These are phyloP conservation scores for Corydoras maculifer DNA, from an alignment of 2,113 vertebrate species.

Conservation along the genomic window DNA sequence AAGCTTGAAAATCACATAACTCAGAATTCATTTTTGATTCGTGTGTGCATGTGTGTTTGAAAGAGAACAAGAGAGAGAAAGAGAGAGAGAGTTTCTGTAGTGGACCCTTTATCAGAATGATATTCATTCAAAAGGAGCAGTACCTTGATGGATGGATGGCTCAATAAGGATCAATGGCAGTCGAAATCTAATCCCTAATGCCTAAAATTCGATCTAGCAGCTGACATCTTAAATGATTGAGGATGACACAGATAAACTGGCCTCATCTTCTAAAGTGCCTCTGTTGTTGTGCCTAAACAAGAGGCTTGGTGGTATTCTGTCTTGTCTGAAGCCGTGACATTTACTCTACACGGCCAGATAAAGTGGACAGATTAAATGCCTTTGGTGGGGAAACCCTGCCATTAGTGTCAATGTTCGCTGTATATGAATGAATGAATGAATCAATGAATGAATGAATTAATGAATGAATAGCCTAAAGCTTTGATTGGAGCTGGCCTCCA, in stretches of 20 bases:
- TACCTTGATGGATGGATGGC: constrained; percentile 38
- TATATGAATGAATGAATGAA: constrained; percentile 37
- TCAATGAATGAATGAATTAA: constrained; percentile 38
- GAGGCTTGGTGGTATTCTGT: constrained; percentile 37
- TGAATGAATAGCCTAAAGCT: constrained; percentile 32
- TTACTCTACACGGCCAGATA: constrained; percentile 57
- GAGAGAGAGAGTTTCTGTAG: not conserved
- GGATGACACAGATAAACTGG: constrained; percentile 45
- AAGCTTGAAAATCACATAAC: too few relatives aligned
- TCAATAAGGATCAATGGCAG: constrained; percentile 47
- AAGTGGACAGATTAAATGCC: constrained; percentile 57
- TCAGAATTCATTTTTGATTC: too few relatives aligned
- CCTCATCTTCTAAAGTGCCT: constrained; percentile 45
- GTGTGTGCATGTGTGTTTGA: not conserved
- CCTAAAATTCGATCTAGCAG: constrained; percentile 35
- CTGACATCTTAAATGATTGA: constrained; percentile 41
- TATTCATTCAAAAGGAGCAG: constrained; percentile 26
- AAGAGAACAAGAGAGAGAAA: constrained; percentile 1
- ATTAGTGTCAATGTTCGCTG: constrained; percentile 43
- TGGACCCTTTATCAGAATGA: constrained; percentile 23
- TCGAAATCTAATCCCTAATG: constrained; percentile 48
- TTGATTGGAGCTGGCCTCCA: not conserved
- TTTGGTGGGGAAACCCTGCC: constrained; percentile 47
- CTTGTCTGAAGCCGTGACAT: constrained; percentile 53
- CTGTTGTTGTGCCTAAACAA: constrained; percentile 36